Evolutionary conservation across 1,140 invertebrate species (phyloP), one percentile per base, ranked within the genome.

Genomic region (Coenobita brevimanus): DNA sequence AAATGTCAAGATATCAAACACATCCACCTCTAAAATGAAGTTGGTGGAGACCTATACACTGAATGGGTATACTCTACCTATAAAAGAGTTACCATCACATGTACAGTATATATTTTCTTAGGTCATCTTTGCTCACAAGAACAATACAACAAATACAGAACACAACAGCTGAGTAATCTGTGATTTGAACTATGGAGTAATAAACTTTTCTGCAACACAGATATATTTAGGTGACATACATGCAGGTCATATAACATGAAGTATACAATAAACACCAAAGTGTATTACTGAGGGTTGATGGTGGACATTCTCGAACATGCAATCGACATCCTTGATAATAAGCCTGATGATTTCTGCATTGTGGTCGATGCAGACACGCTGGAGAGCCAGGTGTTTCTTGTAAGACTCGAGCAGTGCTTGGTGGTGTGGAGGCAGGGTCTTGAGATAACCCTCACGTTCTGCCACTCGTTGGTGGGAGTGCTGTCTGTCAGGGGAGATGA

Each of bases 331-430:
- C 91, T 95, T 94, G 41, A 97, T 94, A 75, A 99, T 97, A 33
- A 96, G 92, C 82, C 96, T 95, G 13, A 99, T 97, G 30, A 99
- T 95, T 69, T 95, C 93, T 91, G 96, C 95, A 93, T 99, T 99
- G 79, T 95, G 95, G 67, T 97, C 96, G 36, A 99, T 95, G 91
- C 97, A 97, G 60, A 94, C 93, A 91, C 95, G 95, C 10, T 98
- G 94, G 64, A 94, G 94, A 50, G 95, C 93, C 73, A 99, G 92
- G 92, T 98, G 96, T 4, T 95, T 93, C 60, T 93, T 94, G 92
- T 98, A 99, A 82, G 95, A 95, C 17, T 93, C 92, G 0, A 99
- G 93, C 88, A 97, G 93, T 75, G 94, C 93, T 92, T 97, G 96
- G 92, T 99, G 97, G 38, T 94, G 94, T 43, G 93, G 80, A 17